Base-by-base conservation (phyloP, 2,113 vertebrate species). In the Sialia sialis region DNA sequence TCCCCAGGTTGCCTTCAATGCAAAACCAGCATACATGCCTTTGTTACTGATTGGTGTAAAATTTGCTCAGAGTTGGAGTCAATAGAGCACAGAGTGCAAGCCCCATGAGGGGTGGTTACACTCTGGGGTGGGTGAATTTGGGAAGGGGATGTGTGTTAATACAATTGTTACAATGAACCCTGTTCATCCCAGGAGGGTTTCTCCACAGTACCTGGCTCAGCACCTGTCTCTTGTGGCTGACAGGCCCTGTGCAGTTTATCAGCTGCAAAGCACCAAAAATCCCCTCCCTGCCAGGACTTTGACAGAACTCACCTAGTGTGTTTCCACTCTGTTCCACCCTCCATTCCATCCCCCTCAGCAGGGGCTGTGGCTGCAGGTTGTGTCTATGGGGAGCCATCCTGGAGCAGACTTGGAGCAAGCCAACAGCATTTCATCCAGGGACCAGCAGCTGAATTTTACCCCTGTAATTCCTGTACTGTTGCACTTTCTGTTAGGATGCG, bases 301-400 rank as follows among this genome's bases (percentile, higher is more conserved):
- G 41, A 20, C 82, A 66, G 19, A 48, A 20, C 30, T 7, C 4
- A 36, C 19, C 43, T 23, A n/a, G 0, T 0, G 34, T 20, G 43
- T 20, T 36, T 58, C 25, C 25, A 16, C 43, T 49, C 25, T 75
- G 51, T 36, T 85, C 20, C 13, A 5, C 16, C 14, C 30, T 30
- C 43, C 3, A 1, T 14, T 51, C 60, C 2, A 1, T 20, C 6
- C 26, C 16, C 52, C 30, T 75, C 6, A 15, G 34, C n/a, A 56
- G 41, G 19, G 48, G 81, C 15, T 23, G 4, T n/a, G 43, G 43
- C 20, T 49, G 36, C 30, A 58, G 51, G 48, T 7, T 0, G 0
- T 29, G 34, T 8, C 0, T 49, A 10, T 34, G 36, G 41, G 36
- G 43, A 7, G 30, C 36, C 7, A 49, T 30, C 6, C 4, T 26